phyloP scores from a whole-genome alignment of 2,888 invertebrate genomes.

The Podabrus alpinus region DNA sequence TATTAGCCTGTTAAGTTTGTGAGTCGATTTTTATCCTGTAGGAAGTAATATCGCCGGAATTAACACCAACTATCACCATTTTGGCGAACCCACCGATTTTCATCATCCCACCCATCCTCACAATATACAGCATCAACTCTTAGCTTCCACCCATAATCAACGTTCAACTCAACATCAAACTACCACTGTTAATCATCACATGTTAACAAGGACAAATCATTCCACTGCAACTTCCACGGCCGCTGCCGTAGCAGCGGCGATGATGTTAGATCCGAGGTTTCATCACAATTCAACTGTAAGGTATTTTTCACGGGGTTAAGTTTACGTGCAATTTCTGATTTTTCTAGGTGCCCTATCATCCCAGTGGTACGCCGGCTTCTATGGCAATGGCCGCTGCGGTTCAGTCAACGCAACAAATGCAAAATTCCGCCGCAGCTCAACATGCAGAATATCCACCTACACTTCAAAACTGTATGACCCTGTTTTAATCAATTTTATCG shows the following conservation, averaged over 20 bases:
- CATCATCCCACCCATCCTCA: constrained; percentile 52
- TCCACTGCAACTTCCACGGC: constrained; percentile 54
- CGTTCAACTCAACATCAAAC: constrained; percentile 49
- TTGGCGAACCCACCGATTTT: constrained; percentile 52
- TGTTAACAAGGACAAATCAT: constrained; percentile 50
- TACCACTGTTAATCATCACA: constrained; percentile 51
- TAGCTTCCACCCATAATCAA: constrained; percentile 48
- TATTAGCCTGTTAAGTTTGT: background rate
- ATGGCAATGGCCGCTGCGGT: constrained; percentile 55
- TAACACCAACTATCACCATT: constrained; percentile 53
- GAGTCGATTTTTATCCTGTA: background rate
- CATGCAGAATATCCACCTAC: constrained; percentile 53
- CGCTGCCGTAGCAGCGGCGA: constrained; percentile 57
- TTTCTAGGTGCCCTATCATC: constrained; percentile 54
- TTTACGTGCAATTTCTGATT: constrained; percentile 13
- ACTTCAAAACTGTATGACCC: constrained; percentile 55
- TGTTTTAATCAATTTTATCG: constrained; percentile 48
- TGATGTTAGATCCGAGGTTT: constrained; percentile 58
- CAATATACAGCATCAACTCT: constrained; percentile 53
- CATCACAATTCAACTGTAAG: constrained; percentile 56
- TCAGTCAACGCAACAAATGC: constrained; percentile 54
- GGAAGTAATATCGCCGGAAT: constrained; percentile 44
- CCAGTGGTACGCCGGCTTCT: constrained; percentile 53
- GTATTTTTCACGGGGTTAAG: constrained; percentile 1
- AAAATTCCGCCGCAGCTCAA: constrained; percentile 49